Evolutionary conservation across 1,140 invertebrate species (phyloP).

Genomic region (Temnothorax longispinosus): DNA sequence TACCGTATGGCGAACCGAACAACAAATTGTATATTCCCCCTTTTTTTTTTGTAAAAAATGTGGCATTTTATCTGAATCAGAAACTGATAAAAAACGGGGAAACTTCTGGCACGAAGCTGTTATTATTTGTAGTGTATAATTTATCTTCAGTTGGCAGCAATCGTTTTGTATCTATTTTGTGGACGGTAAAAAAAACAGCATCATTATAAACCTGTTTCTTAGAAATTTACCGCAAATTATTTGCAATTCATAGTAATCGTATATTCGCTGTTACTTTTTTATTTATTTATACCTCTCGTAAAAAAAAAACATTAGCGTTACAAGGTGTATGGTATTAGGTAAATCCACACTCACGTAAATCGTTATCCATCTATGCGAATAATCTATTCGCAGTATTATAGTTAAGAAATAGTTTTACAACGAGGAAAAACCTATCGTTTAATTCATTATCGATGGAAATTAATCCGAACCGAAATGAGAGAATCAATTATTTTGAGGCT

Average conservation of each 20-base stretch:
- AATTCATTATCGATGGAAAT: slow-evolving; percentile 4
- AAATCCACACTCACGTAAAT: not conserved
- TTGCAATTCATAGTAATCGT: not conserved
- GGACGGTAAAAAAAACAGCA: not conserved
- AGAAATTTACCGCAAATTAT: not conserved
- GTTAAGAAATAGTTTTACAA: not conserved
- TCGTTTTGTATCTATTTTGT: not conserved
- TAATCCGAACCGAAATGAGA: not conserved
- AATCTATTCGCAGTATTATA: slow-evolving; percentile 8
- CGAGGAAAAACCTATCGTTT: not conserved
- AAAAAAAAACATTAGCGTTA: not conserved
- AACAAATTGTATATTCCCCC: not conserved
- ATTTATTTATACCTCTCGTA: not conserved
- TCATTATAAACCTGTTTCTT: slow-evolving; percentile 4
- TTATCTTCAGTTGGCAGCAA: not conserved
- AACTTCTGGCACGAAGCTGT: not conserved
- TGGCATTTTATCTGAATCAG: not conserved
- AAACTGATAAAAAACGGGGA: not conserved
- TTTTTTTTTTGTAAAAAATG: not conserved
- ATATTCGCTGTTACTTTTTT: not conserved
- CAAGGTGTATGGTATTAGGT: not conserved
- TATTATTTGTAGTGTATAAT: not conserved
- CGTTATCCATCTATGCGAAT: not conserved
- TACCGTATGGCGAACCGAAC: not conserved
- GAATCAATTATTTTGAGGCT: not conserved